Evolutionary conservation across 1,140 invertebrate species (phyloP), one percentile per base, ranked within the genome.

Genomic region (Panagrolaimus sp.): DNA sequence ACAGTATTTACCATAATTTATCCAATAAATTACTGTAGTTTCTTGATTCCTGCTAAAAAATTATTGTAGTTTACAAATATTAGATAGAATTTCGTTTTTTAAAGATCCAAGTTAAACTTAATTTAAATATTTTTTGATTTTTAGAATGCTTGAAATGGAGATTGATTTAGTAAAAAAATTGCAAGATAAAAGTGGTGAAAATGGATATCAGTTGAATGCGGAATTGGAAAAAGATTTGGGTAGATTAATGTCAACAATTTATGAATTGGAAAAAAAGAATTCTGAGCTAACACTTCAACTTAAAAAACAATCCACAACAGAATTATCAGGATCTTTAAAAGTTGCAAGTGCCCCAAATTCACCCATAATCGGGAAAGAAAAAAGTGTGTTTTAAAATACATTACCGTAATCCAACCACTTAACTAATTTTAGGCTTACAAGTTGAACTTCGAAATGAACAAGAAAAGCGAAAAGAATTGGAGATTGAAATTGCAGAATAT

Each of bases 361-460:
- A 21, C 21, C 43, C 21, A 28, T 46, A 4, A 17, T 55, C 14
- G 62, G 28, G 1, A 9, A 46, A 15, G 72, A 74, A 15, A 73
- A 74, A 74, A 62, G 72, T 73, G 8, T 58, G 52, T 14, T 52
- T 52, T 7, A 21, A 14, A 21, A 52, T 52, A 10, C n/a, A n/a
- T n/a, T n/a, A n/a, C n/a, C n/a, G 4, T 52, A 32, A 21, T 63
- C 4, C 14, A 69, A 63, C 52, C 24, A 38, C 6, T 47, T 21
- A 17, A 47, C 44, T 10, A 73, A 67, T 58, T 79, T 73, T 55
- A 73, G 75, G 68, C 5, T 46, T 69, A 2, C 43, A 74, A 3
- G 55, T 69, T n/a, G 79, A 82, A 44, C 63, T 78, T 32, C 70
- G 79, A 14, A 71, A 71, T 52, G 78, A 82, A 63, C 73, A 79